Evolutionary conservation across 2,113 vertebrate species (phyloP), one percentile per base, ranked within the genome.

Genomic region (Gadus macrocephalus): DNA sequence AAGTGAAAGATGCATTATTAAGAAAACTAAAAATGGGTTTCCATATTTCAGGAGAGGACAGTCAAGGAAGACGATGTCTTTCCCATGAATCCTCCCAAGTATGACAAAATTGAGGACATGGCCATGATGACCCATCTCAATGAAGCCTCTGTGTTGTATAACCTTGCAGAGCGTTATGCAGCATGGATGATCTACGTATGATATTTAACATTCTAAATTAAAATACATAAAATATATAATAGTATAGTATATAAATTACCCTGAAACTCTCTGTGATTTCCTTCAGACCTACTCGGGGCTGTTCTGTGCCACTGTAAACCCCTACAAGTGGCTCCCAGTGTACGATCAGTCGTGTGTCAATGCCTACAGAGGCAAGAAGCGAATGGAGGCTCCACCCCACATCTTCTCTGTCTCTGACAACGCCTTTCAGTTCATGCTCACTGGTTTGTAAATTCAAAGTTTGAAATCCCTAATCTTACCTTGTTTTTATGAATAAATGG

Each of bases 101-200:
- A 53, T 15, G 73, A 75, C 63, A 75, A 70, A 31, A 89, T 93
- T 0, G 90, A 92, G 81, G 91, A 92, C 81, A 93, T 93, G 92
- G 92, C 90, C 72, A 93, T 93, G 92, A 90, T 93, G 91, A 93
- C 92, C 19, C 91, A 93, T 70, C 83, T 93, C 62, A 87, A 91
- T 0, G 92, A 93, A 76, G 89, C 92, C 0, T 88, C 85, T 5
- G 91, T 93, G 81, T 84, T 93, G 84, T 93, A 89, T 73, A 93
- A 92, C 85, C 92, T 93, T 89, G 42, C 42, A 90, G 92, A 93
- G 83, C 20, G 92, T n/a, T 93, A 93, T 0, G 89, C 92, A 85
- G 91, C 92, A 82, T 93, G 92, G 92, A 93, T 93, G 92, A 93
- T 93, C 83, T 93, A 93, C 0, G 93, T 95, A 84, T 93, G 94